Percentiles rank a stretch among this genome's conserved stretches.
Evolutionary conservation across 2,888 invertebrate genomes (phyloP).

Genomic region (Branchellion lobata): DNA sequence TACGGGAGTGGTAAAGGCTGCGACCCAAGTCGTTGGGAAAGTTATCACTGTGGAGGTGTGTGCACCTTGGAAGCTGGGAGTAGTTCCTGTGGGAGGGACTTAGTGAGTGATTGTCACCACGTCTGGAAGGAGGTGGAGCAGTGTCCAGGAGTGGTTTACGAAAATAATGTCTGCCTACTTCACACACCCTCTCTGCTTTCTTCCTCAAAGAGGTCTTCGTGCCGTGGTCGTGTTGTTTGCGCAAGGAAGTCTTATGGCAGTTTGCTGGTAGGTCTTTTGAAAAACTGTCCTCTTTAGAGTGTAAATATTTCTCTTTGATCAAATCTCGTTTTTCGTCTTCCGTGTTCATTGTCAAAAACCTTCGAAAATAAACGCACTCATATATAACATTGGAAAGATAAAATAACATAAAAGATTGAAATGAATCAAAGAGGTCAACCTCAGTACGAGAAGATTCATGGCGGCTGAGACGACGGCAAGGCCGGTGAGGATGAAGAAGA

Average conservation of each 20-base stretch:
- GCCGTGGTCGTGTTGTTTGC: not conserved
- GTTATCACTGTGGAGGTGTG: not conserved
- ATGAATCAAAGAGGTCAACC: no score
- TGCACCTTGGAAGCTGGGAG: not conserved
- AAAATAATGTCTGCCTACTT: slow-evolving; percentile 7
- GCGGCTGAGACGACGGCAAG: slow-evolving; percentile 97
- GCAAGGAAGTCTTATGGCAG: not conserved
- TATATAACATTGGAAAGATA: not conserved
- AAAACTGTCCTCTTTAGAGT: not conserved
- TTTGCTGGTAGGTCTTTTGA: not conserved
- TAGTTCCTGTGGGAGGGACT: not conserved
- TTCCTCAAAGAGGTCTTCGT: not conserved
- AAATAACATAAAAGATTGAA: no score
- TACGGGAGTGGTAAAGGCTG: slow-evolving; percentile 5
- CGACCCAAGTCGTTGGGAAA: not conserved
- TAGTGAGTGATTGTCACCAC: not conserved
- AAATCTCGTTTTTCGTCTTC: slow-evolving; percentile 82
- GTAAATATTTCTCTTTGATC: not conserved
- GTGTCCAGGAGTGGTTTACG: not conserved
- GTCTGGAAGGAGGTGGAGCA: not conserved
- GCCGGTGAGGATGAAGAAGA: slow-evolving; percentile 97
- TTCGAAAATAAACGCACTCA: not conserved
- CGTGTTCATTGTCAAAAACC: slow-evolving; percentile 93
- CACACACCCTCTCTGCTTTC: not conserved
- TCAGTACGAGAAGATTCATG: slow-evolving; percentile 89